Evolutionary conservation across 2,113 vertebrate genomes (phyloP), one percentile per base, ranked within the genome.

Genomic region (Tupaia tana): DNA sequence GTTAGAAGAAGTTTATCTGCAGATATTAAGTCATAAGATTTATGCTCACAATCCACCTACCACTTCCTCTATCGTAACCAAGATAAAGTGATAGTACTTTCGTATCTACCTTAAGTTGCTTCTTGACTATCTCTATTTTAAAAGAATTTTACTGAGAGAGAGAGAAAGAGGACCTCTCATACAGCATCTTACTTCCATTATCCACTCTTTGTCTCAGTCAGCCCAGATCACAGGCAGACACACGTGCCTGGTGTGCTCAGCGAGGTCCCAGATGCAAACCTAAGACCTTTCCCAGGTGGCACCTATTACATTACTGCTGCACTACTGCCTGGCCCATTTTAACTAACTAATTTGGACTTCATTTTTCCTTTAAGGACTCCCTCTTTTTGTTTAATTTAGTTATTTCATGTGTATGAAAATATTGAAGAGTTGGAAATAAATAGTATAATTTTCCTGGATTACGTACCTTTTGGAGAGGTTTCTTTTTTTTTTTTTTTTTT

Each of bases 301-400:
- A 4, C 43, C 43, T 43, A 43, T 43, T 43, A 43, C 43, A 43
- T 43, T 43, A 43, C 43, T 43, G 43, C 43, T 43, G 43, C 43
- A 43, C 43, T 43, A 6, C 43, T 6, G 43, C 43, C 43, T 43
- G 43, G 43, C 6, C 43, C 43, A 43, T 43, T 43, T 43, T 43
- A 43, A 43, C 43, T 90, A 13, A 58, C 81, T 67, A 27, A 8
- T 78, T 93, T 90, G 61, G 56, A 69, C 16, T 69, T 90, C 14
- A 85, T 73, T 92, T 91, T 85, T 52, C 25, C 64, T 90, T 63
- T 22, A 87, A 92, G 29, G 2, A 19, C 95, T 79, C 22, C 27
- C 31, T 82, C 34, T 86, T 73, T 15, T 86, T 87, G 15, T n/a
- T 94, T 67, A 88, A 71, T 64, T 93, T 58, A 86, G 66, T 79